Evolutionary conservation across 2,797 vertebrate genomes (phyloP).

Genomic region (Taenioides sp.): DNA sequence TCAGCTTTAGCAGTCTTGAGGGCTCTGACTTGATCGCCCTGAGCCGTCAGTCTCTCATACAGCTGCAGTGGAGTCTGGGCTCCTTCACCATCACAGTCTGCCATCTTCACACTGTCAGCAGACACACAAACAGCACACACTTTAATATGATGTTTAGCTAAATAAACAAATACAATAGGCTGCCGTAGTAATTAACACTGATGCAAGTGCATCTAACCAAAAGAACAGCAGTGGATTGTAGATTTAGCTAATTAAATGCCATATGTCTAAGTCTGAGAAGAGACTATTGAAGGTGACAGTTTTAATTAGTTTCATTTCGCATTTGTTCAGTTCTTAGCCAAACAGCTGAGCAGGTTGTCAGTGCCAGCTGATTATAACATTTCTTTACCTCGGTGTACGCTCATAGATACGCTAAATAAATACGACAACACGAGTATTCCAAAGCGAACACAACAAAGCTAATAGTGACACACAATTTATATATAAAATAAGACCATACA

Average conservation of each 20-base stretch:
- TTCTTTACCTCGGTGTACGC: background rate
- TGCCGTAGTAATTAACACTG: too few relatives aligned
- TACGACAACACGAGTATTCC: background rate
- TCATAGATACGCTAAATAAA: background rate
- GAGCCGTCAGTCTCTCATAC: conserved; percentile 81
- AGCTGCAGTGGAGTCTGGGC: conserved; percentile 76
- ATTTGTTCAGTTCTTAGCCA: background rate
- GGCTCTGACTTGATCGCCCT: conserved; percentile 84
- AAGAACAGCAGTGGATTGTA: too few relatives aligned
- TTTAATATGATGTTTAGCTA: background rate
- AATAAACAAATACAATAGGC: too few relatives aligned
- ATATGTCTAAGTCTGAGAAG: too few relatives aligned
- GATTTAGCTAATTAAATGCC: too few relatives aligned
- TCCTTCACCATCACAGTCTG: conserved; percentile 65
- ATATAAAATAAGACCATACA: conserved; percentile 28
- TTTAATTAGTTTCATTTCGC: background rate
- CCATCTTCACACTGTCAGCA: conserved; percentile 72
- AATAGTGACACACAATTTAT: background rate
- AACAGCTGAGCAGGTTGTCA: conserved; percentile 17
- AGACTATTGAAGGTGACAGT: too few relatives aligned
- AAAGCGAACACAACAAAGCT: background rate
- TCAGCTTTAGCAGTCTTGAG: conserved; percentile 86
- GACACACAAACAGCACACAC: background rate
- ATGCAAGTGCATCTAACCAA: too few relatives aligned
- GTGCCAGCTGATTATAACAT: conserved; percentile 23